These are phyloP conservation scores for Psittacara wagleri DNA, from an alignment of 2,113 vertebrate genomes.

Conservation along the genomic window DNA sequence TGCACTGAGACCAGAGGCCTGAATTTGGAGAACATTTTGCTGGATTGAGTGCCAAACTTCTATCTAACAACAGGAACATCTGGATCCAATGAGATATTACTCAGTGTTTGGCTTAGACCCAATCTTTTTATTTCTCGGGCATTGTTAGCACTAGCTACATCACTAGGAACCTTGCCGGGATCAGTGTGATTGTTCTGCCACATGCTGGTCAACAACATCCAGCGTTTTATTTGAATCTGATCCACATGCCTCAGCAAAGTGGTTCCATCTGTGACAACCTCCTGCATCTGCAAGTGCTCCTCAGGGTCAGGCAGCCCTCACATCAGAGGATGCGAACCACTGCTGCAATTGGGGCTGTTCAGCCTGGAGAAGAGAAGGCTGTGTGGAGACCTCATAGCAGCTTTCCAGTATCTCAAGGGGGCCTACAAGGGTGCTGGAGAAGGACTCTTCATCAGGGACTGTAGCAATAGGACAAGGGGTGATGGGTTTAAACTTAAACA, in stretches of 20 bases:
- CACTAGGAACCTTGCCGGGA: slow-evolving; percentile 58
- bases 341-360: not conserved
- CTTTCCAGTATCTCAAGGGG: not conserved
- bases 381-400: not conserved
- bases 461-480: not conserved
- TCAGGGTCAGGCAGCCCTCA: not conserved
- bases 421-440: not conserved
- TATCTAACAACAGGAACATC: slow-evolving; percentile 52
- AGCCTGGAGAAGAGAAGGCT: not conserved
- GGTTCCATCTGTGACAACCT: slow-evolving; percentile 59
- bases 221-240: slow-evolving; percentile 51
- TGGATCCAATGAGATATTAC: slow-evolving; percentile 53
- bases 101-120: slow-evolving; percentile 34
- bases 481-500: not conserved
- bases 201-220: slow-evolving; percentile 54
- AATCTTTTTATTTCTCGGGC: slow-evolving; percentile 20
- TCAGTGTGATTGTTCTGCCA: slow-evolving; percentile 45
- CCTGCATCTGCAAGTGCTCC: not conserved
- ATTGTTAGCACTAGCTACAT: slow-evolving; percentile 41
- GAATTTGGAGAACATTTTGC: not conserved
- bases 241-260: slow-evolving; percentile 49
- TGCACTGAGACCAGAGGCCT: not conserved
- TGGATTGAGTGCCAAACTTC: not conserved
- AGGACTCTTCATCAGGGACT: not conserved
- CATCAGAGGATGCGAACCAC: not conserved